Evolutionary conservation across 2,797 vertebrate genomes (phyloP), one percentile per base, ranked within the genome.

Genomic region (Babyrousa celebensis): DNA sequence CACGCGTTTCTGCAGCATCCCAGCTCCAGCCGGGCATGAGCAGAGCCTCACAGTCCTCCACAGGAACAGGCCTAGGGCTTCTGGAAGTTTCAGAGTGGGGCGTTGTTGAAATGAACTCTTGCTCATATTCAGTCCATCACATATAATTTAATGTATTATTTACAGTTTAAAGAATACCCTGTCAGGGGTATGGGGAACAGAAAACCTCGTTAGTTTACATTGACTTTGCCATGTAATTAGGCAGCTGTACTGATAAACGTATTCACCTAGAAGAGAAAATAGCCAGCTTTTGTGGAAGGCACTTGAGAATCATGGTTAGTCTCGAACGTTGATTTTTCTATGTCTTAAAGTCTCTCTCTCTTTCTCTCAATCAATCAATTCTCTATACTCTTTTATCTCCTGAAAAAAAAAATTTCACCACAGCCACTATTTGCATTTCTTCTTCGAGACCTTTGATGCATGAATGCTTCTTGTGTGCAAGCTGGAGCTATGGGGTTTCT

Each of bases 221-320:
- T 52, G 29, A 58, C 29, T 78, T 93, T 95, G 32, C 23, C 70
- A 65, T 75, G 48, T 52, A 91, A 83, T 93, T 93, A 71, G 68
- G 20, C 7, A 91, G 40, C 58, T 27, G 17, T 85, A 52, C 62
- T 56, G n/a, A 86, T 63, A 11, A 93, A 88, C 89, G 1, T 70
- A 5, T 36, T 87, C 11, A 43, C 23, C 29, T 48, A 17, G 11
- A 82, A 84, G 65, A 89, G 21, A 93, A 84, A n/a, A 65, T 70
- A 83, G 0, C 10, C 43, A 36, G 4, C 29, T 89, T 85, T 90
- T 70, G 43, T 29, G 72, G 62, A 68, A 40, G 82, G n/a, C 27
- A 4, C 25, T 56, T 75, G 18, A 62, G 25, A 54, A 36, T 40
- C 67, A 90, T 20, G 12, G 8, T 48, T 62, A 48, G 6, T 23